Conservation (phyloP, 2,797 vertebrate genomes). For the Ambastaia sidthimunki region DNA sequence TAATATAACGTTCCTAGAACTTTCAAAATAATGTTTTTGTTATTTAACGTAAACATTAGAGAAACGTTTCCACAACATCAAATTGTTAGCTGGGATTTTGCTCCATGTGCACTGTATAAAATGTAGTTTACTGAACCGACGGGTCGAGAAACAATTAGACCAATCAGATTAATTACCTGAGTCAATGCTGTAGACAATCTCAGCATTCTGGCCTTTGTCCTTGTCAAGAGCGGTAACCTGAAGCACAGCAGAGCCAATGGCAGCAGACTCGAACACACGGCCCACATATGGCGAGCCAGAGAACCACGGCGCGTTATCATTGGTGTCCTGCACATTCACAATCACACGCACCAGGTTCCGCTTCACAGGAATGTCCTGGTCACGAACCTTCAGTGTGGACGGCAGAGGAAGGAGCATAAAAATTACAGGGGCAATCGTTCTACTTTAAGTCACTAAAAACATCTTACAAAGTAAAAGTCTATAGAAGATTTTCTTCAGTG, state of each 20-base stretch:
- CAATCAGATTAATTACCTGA: constrained; percentile 81
- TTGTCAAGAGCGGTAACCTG: constrained; percentile 94
- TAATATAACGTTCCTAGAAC: too few species aligned
- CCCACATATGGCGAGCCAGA: constrained; percentile 87
- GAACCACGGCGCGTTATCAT: constrained; percentile 96
- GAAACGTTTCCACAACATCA: too few species aligned
- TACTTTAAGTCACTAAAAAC: constrained; percentile 12
- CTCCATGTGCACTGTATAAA: background rate
- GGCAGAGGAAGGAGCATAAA: background rate
- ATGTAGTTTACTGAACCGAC: background rate
- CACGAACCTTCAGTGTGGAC: constrained; percentile 83
- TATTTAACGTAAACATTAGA: too few species aligned
- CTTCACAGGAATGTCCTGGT: constrained; percentile 97
- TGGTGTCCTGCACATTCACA: constrained; percentile 90
- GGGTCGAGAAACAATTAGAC: background rate
- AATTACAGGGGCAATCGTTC: constrained; percentile 4
- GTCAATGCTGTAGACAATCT: constrained; percentile 91
- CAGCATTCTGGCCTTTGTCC: constrained; percentile 94
- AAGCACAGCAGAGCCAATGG: constrained; percentile 88
- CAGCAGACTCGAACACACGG: constrained; percentile 90
- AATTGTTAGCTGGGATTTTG: too few species aligned
- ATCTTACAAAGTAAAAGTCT: constrained; percentile 16
- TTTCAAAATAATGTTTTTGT: too few species aligned
- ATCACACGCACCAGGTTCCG: constrained; percentile 92
- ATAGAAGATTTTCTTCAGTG: too few species aligned